phyloP scores from a whole-genome alignment of 2,113 vertebrate species.

The Willisornis vidua region DNA sequence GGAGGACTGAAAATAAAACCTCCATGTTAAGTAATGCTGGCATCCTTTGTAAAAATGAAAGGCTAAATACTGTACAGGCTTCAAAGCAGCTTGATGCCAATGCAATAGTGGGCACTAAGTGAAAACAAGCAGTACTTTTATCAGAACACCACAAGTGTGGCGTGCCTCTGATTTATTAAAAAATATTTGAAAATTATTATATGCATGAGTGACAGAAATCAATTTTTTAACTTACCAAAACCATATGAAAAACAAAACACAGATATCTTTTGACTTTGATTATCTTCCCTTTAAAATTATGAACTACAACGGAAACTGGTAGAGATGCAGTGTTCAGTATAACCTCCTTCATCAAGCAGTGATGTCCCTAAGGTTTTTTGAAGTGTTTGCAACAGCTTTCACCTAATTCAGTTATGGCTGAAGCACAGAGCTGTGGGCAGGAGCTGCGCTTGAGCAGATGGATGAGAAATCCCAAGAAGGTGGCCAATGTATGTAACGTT shows the following conservation, averaged over 20 bases:
- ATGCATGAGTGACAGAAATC: background rate
- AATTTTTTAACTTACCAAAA: background rate
- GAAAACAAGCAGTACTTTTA: background rate
- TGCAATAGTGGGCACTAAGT: background rate
- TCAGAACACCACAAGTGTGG: background rate
- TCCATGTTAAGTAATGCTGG: background rate
- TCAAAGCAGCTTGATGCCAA: background rate
- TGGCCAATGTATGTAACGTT: fast-evolving
- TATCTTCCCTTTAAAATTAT: background rate
- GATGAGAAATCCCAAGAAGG: background rate
- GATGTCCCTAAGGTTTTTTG: background rate
- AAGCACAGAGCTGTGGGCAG: background rate
- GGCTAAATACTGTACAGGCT: background rate
- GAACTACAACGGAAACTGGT: background rate
- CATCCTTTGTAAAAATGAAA: background rate
- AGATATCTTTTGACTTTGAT: background rate
- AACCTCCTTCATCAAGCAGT: background rate
- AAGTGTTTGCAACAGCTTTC: background rate
- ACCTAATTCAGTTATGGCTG: background rate
- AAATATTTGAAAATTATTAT: background rate
- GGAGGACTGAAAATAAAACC: background rate
- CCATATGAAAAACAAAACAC: background rate
- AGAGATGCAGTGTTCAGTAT: background rate
- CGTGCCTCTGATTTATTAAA: background rate
- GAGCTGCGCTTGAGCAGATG: background rate